Evolutionary conservation across 2,797 vertebrate species (phyloP).

Genomic region (Pipistrellus nathusii): DNA sequence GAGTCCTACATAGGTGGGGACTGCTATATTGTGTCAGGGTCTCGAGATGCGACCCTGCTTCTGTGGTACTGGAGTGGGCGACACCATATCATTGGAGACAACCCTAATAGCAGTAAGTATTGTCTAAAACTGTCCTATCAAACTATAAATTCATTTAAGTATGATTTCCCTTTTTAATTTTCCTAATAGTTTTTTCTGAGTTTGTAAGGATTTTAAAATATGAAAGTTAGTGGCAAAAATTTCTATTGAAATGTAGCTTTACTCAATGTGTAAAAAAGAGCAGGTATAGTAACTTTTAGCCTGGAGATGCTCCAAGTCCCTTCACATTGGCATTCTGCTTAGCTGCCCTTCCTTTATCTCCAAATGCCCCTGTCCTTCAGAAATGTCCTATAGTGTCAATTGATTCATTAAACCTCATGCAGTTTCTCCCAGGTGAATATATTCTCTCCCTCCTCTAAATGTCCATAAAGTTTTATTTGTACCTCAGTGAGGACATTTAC

Average conservation of each 20-base stretch:
- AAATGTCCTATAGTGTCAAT: not conserved
- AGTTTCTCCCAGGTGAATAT: not conserved
- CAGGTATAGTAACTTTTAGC: not conserved
- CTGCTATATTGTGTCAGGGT: slow-evolving; percentile 98
- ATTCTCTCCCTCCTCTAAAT: not conserved
- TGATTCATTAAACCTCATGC: not conserved
- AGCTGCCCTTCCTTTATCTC: not conserved
- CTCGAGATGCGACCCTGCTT: slow-evolving; percentile 96
- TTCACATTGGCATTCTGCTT: not conserved
- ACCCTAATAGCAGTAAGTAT: slow-evolving; percentile 98
- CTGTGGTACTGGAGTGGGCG: slow-evolving; percentile 99
- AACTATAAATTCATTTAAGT: not conserved
- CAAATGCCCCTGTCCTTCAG: not conserved
- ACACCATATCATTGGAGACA: slow-evolving; percentile 99
- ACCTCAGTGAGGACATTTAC: not conserved
- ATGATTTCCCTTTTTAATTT: not conserved
- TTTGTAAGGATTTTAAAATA: not conserved
- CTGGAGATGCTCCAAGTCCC: not conserved
- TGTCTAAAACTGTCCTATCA: not conserved
- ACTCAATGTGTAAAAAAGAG: not conserved
- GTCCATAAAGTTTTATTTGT: not conserved
- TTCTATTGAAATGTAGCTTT: not conserved
- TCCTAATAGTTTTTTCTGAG: not conserved
- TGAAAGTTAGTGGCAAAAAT: not conserved
- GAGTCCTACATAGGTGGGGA: slow-evolving; percentile 99